Conservation (phyloP, 30 jellyfish, hydroid and myxozoan genomes). For the Aurelia sp. region DNA sequence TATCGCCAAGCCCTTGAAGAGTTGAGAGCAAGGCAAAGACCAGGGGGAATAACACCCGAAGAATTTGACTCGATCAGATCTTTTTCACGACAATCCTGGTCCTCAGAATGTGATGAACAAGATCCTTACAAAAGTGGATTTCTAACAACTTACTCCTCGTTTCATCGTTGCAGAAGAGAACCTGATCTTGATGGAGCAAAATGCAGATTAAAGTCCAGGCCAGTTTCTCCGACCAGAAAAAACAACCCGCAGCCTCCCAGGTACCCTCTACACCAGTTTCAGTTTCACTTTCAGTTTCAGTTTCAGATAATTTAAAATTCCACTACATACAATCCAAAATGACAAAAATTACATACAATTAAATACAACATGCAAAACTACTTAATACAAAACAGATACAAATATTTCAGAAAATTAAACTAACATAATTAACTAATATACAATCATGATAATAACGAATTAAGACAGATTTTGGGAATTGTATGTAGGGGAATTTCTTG, state of each 20-base stretch:
- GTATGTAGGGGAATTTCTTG: too few relatives aligned
- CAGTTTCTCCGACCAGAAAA: constrained; percentile 70
- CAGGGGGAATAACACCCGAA: constrained; percentile 59
- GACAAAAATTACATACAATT: too few relatives aligned
- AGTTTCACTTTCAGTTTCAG: too few relatives aligned
- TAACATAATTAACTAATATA: too few relatives aligned
- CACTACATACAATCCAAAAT: too few relatives aligned
- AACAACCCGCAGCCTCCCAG: constrained; percentile 78
- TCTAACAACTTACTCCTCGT: constrained; percentile 62
- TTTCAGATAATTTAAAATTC: too few relatives aligned
- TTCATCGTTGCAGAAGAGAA: constrained; percentile 40
- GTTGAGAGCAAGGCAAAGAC: constrained; percentile 39
- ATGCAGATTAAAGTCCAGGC: constrained; percentile 62
- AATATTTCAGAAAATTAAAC: too few relatives aligned
- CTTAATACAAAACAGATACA: too few relatives aligned
- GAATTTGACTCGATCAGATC: constrained; percentile 66
- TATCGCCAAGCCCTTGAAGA: constrained; percentile 52
- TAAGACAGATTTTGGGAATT: too few relatives aligned
- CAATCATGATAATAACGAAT: too few relatives aligned
- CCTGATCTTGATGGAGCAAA: constrained; percentile 31
- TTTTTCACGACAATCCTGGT: constrained; percentile 73
- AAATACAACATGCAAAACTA: too few relatives aligned
- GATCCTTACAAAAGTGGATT: constrained; percentile 43
- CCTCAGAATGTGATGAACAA: constrained; percentile 62
- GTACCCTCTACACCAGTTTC: too few relatives aligned